A percentile compares a stretch with the other conserved stretches of the same genome.
Evolutionary conservation across 2,113 vertebrate genomes (phyloP).

Genomic region (Macquaria australasica): DNA sequence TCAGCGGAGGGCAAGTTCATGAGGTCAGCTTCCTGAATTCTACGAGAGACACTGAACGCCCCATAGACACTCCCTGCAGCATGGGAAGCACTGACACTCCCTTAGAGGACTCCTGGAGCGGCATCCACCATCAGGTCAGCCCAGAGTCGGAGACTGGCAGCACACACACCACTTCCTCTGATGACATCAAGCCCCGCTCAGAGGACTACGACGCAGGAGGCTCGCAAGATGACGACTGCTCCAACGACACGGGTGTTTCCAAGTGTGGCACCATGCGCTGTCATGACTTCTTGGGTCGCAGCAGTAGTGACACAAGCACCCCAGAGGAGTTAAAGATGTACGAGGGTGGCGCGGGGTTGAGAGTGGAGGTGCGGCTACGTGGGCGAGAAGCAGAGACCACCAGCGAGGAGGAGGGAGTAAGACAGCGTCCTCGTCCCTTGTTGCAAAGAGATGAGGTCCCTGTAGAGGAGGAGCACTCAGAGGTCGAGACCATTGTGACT

Average conservation of each 20-base stretch:
- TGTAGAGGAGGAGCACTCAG: constrained; percentile 70
- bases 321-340: constrained; percentile 96
- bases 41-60: constrained; percentile 81
- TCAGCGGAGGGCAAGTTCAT: constrained; percentile 27
- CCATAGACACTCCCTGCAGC: constrained; percentile 84
- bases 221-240: constrained; percentile 97
- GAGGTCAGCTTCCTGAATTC: constrained; percentile 60
- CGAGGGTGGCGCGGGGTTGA: constrained; percentile 88
- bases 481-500: constrained; percentile 56
- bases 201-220: constrained; percentile 99
- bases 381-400: constrained; percentile 91
- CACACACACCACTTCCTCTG: constrained; percentile 93
- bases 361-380: constrained; percentile 93
- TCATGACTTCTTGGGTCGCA: constrained; percentile 95
- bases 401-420: constrained; percentile 92
- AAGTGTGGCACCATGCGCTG: constrained; percentile 97
- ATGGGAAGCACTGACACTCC: constrained; percentile 85
- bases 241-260: constrained; percentile 92
- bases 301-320: constrained; percentile 98
- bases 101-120: constrained; percentile 87
- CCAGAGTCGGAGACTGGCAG: constrained; percentile 95
- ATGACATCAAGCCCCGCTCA: constrained; percentile 97
- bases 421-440: constrained; percentile 88
- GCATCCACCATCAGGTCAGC: constrained; percentile 88
- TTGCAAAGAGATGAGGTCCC: constrained; percentile 80